phyloP scores from a whole-genome alignment of 2,888 invertebrate species.

The Tetanocera ferruginea region DNA sequence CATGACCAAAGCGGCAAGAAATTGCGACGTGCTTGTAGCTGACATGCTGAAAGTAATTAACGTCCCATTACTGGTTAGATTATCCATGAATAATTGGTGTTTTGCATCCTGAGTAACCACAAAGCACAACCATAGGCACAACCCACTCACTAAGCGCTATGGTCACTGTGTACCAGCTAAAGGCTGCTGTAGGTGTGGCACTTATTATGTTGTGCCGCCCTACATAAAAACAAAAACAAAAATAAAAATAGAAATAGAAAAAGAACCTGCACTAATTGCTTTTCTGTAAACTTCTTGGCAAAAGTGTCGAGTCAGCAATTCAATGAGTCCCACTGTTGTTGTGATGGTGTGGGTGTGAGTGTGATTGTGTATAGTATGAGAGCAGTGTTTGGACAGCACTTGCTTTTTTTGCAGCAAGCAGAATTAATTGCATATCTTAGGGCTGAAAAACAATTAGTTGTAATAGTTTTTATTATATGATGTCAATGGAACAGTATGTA shows the following conservation, averaged over 20 bases:
- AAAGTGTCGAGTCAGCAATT: slow-evolving; percentile 46
- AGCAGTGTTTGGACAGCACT: slow-evolving; percentile 37
- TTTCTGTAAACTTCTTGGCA: slow-evolving; percentile 50
- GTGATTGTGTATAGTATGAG: slow-evolving; percentile 41
- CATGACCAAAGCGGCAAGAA: neutral
- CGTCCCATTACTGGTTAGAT: slow-evolving; percentile 69
- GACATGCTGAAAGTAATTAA: slow-evolving; percentile 66
- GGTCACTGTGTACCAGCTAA: slow-evolving; percentile 55
- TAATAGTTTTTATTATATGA: slow-evolving; percentile 40
- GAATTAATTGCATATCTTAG: slow-evolving; percentile 58
- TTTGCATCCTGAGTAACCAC: slow-evolving; percentile 42
- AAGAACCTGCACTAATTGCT: slow-evolving; percentile 59
- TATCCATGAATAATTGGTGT: slow-evolving; percentile 69
- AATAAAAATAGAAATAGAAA: neutral
- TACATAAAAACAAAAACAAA: slow-evolving; percentile 49
- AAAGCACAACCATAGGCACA: slow-evolving; percentile 27
- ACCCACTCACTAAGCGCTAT: neutral
- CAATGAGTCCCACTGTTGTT: slow-evolving; percentile 26
- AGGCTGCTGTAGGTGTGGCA: slow-evolving; percentile 44
- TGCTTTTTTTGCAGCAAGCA: slow-evolving; percentile 46
- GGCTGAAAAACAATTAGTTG: slow-evolving; percentile 42
- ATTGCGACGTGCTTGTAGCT: slow-evolving; percentile 50
- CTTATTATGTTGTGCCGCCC: slow-evolving; percentile 46
- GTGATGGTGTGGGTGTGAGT: slow-evolving; percentile 36
- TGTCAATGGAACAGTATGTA: slow-evolving; percentile 21